phyloP scores from a whole-genome alignment of 2,113 vertebrate genomes.

The Tachysurus vachellii region DNA sequence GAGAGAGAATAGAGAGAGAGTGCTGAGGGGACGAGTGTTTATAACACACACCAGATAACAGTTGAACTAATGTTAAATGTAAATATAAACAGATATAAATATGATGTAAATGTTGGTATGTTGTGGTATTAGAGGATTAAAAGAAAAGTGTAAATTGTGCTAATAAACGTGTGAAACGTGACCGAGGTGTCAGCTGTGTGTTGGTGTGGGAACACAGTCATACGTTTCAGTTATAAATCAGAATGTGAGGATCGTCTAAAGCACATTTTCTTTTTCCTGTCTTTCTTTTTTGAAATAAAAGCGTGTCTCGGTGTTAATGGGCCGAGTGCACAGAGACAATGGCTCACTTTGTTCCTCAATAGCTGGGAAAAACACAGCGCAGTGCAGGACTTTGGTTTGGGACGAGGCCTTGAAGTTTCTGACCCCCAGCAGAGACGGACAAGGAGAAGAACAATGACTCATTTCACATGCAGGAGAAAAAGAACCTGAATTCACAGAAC shows the following conservation, averaged over 20 bases:
- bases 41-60: background rate
- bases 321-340: constrained; percentile 11
- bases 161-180: background rate
- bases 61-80: background rate
- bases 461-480: background rate
- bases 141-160: background rate
- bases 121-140: background rate
- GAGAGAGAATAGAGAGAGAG: background rate
- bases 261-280: background rate
- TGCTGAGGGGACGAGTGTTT: background rate
- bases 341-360: constrained; percentile 7
- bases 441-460: constrained; percentile 18
- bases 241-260: background rate
- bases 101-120: background rate
- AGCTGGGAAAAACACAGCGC: constrained; percentile 19
- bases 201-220: background rate
- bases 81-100: background rate
- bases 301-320: background rate
- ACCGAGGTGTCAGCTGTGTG: background rate
- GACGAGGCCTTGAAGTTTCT: constrained; percentile 18
- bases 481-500: background rate
- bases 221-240: background rate
- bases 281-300: constrained; percentile 36
- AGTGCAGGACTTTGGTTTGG: constrained; percentile 5
- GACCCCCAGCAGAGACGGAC: constrained; percentile 17